phyloP scores from a whole-genome alignment of 2,797 vertebrate genomes.

The Arctocebus calabarensis region DNA sequence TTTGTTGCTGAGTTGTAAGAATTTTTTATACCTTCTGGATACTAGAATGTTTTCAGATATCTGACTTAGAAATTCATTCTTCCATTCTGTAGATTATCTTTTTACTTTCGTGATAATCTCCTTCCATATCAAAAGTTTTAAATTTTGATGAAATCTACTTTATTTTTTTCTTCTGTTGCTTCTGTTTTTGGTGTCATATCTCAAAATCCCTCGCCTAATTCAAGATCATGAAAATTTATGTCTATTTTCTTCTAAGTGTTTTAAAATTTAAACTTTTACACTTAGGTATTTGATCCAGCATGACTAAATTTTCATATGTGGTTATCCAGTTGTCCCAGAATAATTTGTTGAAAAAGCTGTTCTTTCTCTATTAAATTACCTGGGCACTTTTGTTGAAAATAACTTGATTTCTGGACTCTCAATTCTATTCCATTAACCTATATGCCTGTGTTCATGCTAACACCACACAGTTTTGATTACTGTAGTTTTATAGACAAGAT shows the following conservation, averaged over 20 bases:
- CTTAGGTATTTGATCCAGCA: neutral
- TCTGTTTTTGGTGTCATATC: neutral
- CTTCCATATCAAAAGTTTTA: neutral
- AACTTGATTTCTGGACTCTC: neutral
- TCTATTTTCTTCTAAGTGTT: slow-evolving; percentile 25
- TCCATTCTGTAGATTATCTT: neutral
- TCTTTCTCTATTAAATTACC: neutral
- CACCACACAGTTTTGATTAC: neutral
- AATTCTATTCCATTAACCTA: neutral
- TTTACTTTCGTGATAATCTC: neutral
- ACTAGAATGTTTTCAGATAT: neutral
- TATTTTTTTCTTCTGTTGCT: neutral
- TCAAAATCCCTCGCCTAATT: neutral
- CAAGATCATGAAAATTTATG: neutral
- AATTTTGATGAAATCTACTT: neutral
- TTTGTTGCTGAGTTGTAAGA: neutral
- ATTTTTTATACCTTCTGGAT: neutral
- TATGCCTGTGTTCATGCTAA: neutral
- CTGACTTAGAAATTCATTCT: neutral
- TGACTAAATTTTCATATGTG: slow-evolving; percentile 7
- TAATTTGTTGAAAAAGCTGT: neutral
- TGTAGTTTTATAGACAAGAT: neutral
- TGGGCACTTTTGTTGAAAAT: neutral
- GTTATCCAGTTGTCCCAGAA: neutral
- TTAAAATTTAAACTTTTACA: neutral